Percentiles rank a stretch among this genome's conserved stretches.
Evolutionary conservation across 2,113 vertebrate species (phyloP).

Genomic region (Verasper variegatus): DNA sequence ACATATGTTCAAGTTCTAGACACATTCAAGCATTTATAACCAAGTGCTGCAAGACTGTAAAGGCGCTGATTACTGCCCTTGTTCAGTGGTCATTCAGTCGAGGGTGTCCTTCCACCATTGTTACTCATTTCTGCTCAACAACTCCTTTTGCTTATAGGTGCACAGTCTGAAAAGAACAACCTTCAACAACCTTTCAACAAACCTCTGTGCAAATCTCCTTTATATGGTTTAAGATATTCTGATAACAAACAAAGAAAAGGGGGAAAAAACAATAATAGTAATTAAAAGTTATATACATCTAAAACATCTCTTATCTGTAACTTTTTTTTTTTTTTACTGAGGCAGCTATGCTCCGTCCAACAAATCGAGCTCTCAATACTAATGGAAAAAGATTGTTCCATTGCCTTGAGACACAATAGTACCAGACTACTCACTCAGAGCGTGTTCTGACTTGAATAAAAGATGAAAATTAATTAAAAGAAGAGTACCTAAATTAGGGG

Average conservation of each 20-base stretch:
- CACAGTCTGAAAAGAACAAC: not conserved
- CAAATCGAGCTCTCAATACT: conserved; percentile 12
- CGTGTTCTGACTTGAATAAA: conserved; percentile 2
- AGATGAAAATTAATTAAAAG: conserved; percentile 17
- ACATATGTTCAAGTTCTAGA: not conserved
- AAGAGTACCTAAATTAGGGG: conserved; percentile 1
- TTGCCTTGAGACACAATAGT: conserved; percentile 8
- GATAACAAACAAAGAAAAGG: conserved; percentile 17
- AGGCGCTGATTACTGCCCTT: not conserved
- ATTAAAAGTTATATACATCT: conserved; percentile 53
- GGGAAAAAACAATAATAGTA: conserved; percentile 7
- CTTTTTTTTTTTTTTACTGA: conserved; percentile 35
- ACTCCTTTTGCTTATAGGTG: not conserved
- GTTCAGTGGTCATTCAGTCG: not conserved
- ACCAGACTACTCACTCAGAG: not conserved
- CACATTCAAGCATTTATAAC: not conserved
- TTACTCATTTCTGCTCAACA: not conserved
- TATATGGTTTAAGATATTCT: not conserved
- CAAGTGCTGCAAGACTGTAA: not conserved
- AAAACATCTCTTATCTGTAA: conserved; percentile 33
- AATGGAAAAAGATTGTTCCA: not conserved
- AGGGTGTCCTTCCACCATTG: too few species aligned
- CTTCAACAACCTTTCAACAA: not conserved
- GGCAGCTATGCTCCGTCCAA: conserved; percentile 4
- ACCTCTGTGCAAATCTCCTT: not conserved